Evolutionary conservation across 2,888 invertebrate genomes (phyloP).

Genomic region (Punctoribates punctum): DNA sequence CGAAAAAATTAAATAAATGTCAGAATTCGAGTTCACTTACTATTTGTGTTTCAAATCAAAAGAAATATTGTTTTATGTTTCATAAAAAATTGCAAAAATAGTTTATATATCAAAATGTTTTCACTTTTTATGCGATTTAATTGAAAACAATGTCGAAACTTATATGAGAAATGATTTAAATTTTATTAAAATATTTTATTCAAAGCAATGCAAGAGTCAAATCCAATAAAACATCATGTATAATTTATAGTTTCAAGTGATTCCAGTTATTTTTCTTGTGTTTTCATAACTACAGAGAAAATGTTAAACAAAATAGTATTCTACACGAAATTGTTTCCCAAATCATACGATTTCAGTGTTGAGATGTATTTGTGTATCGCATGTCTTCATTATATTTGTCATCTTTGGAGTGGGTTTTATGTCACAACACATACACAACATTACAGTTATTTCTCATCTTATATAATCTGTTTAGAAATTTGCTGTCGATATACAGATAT

Average conservation of each 20-base stretch:
- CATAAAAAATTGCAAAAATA: background rate
- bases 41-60: background rate
- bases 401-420: conserved; percentile 24
- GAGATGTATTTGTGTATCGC: background rate
- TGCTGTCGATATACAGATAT: no score
- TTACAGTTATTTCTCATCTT: background rate
- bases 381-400: conserved; percentile 23
- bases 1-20: conserved; percentile 24
- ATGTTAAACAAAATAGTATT: background rate
- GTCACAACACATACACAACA: conserved; percentile 1
- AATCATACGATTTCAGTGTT: background rate
- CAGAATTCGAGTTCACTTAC: conserved; percentile 4
- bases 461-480: background rate
- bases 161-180: background rate
- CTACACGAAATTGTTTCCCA: background rate
- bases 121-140: background rate
- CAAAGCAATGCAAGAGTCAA: background rate
- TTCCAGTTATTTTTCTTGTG: background rate
- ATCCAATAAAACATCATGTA: background rate
- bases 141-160: background rate
- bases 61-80: background rate
- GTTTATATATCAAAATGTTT: background rate
- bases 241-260: background rate
- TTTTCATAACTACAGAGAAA: background rate
- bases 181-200: conserved; percentile 11